These are phyloP conservation scores for Toxonevra muliebris DNA, from an alignment of 2,888 invertebrate genomes.

Conservation along the genomic window DNA sequence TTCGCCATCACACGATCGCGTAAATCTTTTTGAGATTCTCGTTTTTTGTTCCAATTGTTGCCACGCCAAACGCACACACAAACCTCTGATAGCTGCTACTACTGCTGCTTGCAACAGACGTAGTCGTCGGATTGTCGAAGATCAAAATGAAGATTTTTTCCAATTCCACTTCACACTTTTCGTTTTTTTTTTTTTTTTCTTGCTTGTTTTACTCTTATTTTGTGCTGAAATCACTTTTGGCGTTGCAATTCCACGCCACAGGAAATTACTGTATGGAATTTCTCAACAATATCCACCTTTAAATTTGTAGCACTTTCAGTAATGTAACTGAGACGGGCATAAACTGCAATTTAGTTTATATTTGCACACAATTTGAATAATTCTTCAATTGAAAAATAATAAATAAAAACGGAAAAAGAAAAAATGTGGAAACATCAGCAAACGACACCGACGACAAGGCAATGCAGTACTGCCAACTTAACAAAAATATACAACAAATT, in stretches of 20 bases:
- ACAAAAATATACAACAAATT: too few relatives aligned
- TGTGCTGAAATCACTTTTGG: too few relatives aligned
- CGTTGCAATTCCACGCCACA: too few relatives aligned
- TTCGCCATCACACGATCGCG: too few relatives aligned
- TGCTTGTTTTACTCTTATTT: background rate
- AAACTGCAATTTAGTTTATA: background rate
- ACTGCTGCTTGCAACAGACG: too few relatives aligned
- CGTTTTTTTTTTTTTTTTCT: conserved; percentile 3
- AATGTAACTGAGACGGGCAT: background rate
- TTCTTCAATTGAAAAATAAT: background rate
- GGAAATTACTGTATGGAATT: too few relatives aligned
- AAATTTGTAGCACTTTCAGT: background rate
- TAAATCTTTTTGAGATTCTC: too few relatives aligned
- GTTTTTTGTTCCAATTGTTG: too few relatives aligned
- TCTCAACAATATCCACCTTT: conserved; percentile 1
- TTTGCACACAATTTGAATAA: background rate
- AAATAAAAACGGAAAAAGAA: too few relatives aligned
- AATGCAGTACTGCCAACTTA: conserved; percentile 19
- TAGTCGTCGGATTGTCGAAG: background rate
- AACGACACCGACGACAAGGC: conserved; percentile 12
- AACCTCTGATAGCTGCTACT: too few relatives aligned
- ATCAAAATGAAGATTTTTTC: conserved; percentile 28
- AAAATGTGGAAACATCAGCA: background rate
- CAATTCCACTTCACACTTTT: conserved; percentile 11
- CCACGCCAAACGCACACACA: too few relatives aligned